Evolutionary conservation across 2,113 vertebrate species (phyloP).

Genomic region (Suricata suricatta): DNA sequence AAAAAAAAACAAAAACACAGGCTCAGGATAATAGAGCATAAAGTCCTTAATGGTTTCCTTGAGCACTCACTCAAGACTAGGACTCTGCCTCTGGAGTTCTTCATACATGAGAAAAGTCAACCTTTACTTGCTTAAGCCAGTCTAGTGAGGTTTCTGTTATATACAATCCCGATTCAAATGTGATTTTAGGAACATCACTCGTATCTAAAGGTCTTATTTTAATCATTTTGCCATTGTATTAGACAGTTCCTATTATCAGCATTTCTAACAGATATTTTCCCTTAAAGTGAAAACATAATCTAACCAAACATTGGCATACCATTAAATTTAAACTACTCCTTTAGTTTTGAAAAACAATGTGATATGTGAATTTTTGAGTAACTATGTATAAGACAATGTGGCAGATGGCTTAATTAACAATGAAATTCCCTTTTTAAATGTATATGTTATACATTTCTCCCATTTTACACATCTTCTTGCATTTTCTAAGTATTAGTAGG

Average conservation of each 20-base stretch:
- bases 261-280: background rate
- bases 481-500: constrained; percentile 36
- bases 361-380: constrained; percentile 42
- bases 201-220: background rate
- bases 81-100: background rate
- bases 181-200: background rate
- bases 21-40: background rate
- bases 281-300: constrained; percentile 45
- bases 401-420: constrained; percentile 61
- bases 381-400: background rate
- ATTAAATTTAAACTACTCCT: constrained; percentile 40
- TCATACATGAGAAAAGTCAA: background rate
- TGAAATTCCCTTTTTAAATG: constrained; percentile 51
- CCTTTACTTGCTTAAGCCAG: background rate
- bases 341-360: constrained; percentile 41
- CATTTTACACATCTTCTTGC: constrained; percentile 16
- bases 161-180: background rate
- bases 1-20: background rate
- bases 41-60: background rate
- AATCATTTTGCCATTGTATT: background rate
- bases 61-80: background rate
- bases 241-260: background rate
- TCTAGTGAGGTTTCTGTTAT: background rate
- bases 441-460: background rate
- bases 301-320: background rate